A percentile compares a stretch with the other conserved stretches of the same genome.
Conservation (phyloP, 2,888 invertebrate genomes). For the Melipona bicolor region DNA sequence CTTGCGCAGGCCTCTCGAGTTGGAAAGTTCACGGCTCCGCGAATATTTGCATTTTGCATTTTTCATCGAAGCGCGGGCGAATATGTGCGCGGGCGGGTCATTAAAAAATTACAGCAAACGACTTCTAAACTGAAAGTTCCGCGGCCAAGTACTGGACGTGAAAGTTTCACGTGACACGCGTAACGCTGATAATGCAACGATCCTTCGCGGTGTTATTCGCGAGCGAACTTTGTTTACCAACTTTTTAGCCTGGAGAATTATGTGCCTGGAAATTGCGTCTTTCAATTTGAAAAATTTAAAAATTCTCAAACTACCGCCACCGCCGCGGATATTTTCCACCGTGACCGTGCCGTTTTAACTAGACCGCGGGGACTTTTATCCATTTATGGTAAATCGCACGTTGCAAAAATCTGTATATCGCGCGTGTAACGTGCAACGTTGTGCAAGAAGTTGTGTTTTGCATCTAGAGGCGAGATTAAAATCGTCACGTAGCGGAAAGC, state of each 20-base stretch:
- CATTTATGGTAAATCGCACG: too few relatives aligned
- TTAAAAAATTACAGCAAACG: constrained; percentile 14
- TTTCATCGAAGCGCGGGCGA: neutral
- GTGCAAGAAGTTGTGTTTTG: too few relatives aligned
- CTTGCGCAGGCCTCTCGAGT: neutral
- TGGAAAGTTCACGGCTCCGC: neutral
- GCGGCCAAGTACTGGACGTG: neutral
- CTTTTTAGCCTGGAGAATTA: neutral
- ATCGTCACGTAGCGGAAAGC: too few relatives aligned
- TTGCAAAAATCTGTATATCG: too few relatives aligned
- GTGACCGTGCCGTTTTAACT: too few relatives aligned
- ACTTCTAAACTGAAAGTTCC: neutral
- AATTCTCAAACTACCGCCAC: too few relatives aligned
- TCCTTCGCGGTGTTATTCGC: neutral
- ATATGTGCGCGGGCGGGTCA: neutral
- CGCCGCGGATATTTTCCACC: too few relatives aligned
- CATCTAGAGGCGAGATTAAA: too few relatives aligned
- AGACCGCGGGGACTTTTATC: too few relatives aligned
- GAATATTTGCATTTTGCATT: constrained; percentile 8
- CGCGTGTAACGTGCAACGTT: too few relatives aligned
- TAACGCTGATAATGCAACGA: neutral
- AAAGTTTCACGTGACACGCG: neutral
- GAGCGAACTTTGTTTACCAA: neutral
- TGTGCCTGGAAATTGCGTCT: neutral
- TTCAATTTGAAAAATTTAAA: neutral